Base-by-base conservation (phyloP, 53 echinoderm and acorn worm species). In the Paracentrotus lividus region DNA sequence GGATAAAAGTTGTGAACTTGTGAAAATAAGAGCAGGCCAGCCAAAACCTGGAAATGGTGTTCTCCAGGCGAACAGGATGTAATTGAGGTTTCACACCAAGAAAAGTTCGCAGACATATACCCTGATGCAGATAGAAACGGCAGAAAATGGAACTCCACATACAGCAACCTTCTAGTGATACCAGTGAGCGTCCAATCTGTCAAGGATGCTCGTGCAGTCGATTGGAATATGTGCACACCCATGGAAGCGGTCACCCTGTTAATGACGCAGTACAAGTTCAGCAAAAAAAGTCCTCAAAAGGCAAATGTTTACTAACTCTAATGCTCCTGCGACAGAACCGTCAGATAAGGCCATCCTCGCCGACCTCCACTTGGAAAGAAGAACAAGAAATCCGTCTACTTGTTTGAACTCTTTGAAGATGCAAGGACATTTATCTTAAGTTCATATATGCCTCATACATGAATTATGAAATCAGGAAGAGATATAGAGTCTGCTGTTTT, bases 1-100 rank as follows among this genome's bases (percentile, higher is more conserved):
- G 87, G 94, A 91, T 51, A 98, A 98, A 88, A 96, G 97, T 91
- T 95, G 96, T 1, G 97, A 98, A 94, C 93, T 96, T 9, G 76
- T 34, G 53, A 96, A 97, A 93, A 93, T 98, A 68, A 58, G 98
- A 95, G 54, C 91, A 97, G 42, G 96, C 95, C 57, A 77, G 24
- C 92, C 92, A 29, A 92, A 78, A 32, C 69, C 72, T 32, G n/a
- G n/a, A 81, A 27, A 1, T 81, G 6, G 45, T 72, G 40, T n/a
- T 20, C 72, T 72, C 18, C 40, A 27, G 72, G 40, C 0, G 72
- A 72, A 72, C 72, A 72, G 72, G 40, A 36, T 72, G 40, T 15
- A 40, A 72, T 18, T 18, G 21, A 36, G 72, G 44, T 8, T 14
- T 45, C 81, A 14, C n/a, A n/a, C 2, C 47, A 44, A 47, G 81